A percentile compares a stretch with the other conserved stretches of the same genome.
Conservation (phyloP, 2,797 vertebrate genomes). For the Xenops minutus region DNA sequence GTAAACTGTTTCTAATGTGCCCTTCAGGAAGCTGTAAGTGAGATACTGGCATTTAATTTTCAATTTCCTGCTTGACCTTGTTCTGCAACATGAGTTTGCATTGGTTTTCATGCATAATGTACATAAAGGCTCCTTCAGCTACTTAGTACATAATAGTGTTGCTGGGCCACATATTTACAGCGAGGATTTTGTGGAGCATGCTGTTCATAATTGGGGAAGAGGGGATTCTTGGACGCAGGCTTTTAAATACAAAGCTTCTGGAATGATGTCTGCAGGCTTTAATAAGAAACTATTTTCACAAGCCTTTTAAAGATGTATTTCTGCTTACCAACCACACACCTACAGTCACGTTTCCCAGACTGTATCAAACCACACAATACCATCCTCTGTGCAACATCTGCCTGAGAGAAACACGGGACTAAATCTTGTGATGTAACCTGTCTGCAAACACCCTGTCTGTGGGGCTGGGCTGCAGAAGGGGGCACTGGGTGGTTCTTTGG, state of each 20-base stretch:
- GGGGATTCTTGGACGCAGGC: background rate
- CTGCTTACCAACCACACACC: background rate
- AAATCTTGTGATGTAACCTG: background rate
- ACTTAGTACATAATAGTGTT: background rate
- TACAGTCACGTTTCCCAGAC: background rate
- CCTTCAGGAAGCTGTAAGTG: slow-evolving; percentile 29
- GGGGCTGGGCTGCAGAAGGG: background rate
- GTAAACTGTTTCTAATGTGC: background rate
- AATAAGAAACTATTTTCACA: background rate
- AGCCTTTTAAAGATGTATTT: background rate
- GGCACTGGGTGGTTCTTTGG: background rate
- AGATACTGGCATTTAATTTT: slow-evolving; percentile 21
- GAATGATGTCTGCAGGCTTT: background rate
- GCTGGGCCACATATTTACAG: background rate
- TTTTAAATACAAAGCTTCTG: background rate
- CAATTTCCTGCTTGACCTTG: slow-evolving; percentile 29
- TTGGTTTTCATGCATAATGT: background rate
- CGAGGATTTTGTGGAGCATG: background rate
- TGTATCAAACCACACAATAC: background rate
- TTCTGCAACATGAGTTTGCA: background rate
- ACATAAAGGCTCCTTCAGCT: background rate
- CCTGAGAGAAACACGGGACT: background rate
- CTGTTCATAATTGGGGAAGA: background rate
- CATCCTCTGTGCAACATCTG: background rate
- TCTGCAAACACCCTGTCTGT: background rate